Conservation (phyloP, 1,140 invertebrate species). For the Mesaphorura yosii region DNA sequence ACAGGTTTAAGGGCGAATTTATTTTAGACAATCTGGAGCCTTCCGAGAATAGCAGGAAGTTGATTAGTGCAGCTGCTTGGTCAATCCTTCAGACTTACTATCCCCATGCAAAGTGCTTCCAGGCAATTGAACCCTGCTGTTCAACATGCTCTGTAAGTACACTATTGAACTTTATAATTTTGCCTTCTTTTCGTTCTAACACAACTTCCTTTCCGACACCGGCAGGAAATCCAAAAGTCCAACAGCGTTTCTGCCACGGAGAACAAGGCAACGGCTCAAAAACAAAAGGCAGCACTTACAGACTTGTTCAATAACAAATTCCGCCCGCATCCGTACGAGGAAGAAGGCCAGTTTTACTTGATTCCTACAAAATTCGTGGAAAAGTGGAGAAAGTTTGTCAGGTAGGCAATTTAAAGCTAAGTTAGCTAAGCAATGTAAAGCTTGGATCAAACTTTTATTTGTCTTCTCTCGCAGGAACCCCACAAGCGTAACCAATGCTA, state of each 20-base stretch:
- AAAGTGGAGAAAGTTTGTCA: constrained; percentile 37
- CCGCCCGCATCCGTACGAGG: constrained; percentile 19
- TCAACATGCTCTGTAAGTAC: constrained; percentile 39
- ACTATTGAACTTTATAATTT: not conserved
- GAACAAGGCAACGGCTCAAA: not conserved
- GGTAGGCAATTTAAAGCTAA: constrained; percentile 21
- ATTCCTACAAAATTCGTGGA: constrained; percentile 34
- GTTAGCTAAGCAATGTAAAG: no score
- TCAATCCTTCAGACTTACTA: constrained; percentile 44
- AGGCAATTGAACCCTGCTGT: constrained; percentile 35
- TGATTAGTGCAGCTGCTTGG: constrained; percentile 44
- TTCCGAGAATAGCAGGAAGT: constrained; percentile 30
- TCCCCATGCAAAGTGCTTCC: constrained; percentile 37
- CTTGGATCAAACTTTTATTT: no score
- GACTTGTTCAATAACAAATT: constrained; percentile 36
- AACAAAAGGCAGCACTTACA: constrained; percentile 35
- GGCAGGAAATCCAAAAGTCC: not conserved
- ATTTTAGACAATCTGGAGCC: no score
- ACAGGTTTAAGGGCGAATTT: no score
- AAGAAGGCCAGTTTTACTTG: not conserved
- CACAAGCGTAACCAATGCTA: no score
- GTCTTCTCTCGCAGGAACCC: no score
- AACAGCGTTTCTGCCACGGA: not conserved
- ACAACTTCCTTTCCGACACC: not conserved
- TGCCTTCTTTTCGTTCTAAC: not conserved